These are phyloP conservation scores for Pristionchus exspectatus DNA, from an alignment of 2,888 invertebrate genomes.

Conservation along the genomic window DNA sequence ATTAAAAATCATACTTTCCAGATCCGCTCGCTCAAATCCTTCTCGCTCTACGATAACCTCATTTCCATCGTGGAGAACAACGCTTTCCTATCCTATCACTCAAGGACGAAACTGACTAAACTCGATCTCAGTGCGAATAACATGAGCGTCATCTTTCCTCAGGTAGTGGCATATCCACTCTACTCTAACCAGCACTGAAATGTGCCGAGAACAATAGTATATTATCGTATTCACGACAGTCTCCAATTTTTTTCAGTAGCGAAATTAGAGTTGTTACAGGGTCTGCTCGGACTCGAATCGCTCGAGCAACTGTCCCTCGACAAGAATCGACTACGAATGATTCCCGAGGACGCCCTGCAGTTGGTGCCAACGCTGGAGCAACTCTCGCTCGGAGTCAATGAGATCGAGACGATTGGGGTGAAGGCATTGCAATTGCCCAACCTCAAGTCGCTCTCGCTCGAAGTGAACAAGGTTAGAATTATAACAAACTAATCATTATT, in stretches of 20 bases:
- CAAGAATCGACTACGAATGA: conserved; percentile 69
- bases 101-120: conserved; percentile 63
- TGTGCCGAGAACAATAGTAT: too few relatives aligned
- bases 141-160: conserved; percentile 67
- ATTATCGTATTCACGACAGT: too few relatives aligned
- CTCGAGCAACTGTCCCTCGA: conserved; percentile 70
- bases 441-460: conserved; percentile 75
- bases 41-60: conserved; percentile 68
- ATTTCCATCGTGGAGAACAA: conserved; percentile 69
- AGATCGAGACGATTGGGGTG: conserved; percentile 63
- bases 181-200: too few relatives aligned
- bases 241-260: too few relatives aligned
- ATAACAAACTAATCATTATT: not conserved
- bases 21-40: conserved; percentile 59
- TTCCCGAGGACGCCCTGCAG: conserved; percentile 71
- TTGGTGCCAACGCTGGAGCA: conserved; percentile 71
- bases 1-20: not conserved
- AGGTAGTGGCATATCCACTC: not conserved
- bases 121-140: conserved; percentile 73
- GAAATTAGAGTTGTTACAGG: not conserved
- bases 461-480: conserved; percentile 72
- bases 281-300: conserved; percentile 44
- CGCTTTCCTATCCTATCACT: conserved; percentile 71
- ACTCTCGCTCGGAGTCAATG: conserved; percentile 73
- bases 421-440: conserved; percentile 71